phyloP scores from a whole-genome alignment of 2,113 vertebrate genomes.

The Ciconia boyciana region DNA sequence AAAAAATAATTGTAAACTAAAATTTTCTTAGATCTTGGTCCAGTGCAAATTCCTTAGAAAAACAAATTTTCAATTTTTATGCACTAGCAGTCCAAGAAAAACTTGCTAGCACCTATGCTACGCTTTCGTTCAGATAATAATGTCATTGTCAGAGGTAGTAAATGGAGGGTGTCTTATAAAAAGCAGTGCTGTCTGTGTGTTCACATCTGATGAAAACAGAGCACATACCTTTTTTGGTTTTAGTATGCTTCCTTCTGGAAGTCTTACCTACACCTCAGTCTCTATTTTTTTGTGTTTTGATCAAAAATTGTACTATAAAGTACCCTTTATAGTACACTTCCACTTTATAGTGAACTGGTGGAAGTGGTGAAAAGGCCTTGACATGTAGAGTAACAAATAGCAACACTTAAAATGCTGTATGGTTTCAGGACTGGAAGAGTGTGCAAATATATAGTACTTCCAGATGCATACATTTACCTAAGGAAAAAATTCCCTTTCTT shows the following conservation, averaged over 20 bases:
- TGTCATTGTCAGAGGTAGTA: not conserved
- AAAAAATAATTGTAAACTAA: not conserved
- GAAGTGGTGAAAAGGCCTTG: not conserved
- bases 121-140: not conserved
- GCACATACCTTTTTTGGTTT: not conserved
- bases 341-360: not conserved
- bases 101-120: not conserved
- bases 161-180: not conserved
- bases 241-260: not conserved
- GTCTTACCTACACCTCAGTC: not conserved
- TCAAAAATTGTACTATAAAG: not conserved
- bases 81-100: not conserved
- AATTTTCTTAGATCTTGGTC: not conserved
- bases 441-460: not conserved
- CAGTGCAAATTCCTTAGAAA: not conserved
- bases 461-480: not conserved
- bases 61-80: not conserved
- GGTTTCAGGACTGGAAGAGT: not conserved
- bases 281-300: not conserved
- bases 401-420: not conserved
- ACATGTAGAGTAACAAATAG: not conserved
- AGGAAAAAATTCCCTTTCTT: not conserved
- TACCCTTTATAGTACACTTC: too few relatives aligned
- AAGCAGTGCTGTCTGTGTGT: not conserved
- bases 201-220: not conserved